These are phyloP conservation scores for Erpornis zantholeuca DNA, from an alignment of 2,113 vertebrate genomes.

Conservation along the genomic window DNA sequence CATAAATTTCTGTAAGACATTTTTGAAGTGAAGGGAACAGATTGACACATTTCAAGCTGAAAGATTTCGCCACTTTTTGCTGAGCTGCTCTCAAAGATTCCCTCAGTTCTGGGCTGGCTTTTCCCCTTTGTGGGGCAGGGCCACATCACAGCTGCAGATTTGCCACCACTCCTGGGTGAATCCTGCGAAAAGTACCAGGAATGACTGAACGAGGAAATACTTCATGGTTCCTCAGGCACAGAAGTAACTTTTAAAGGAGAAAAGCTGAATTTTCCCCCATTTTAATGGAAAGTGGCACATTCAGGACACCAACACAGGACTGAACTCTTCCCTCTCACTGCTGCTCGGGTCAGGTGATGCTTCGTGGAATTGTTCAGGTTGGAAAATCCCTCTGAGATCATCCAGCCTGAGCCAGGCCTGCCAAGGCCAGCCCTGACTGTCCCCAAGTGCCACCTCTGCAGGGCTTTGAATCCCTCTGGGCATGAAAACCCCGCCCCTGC, in stretches of 20 bases:
- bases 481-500: neutral
- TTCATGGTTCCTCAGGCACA: neutral
- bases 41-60: neutral
- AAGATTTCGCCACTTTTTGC: neutral
- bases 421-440: neutral
- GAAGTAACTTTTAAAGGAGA: neutral
- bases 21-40: neutral
- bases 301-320: too few species aligned
- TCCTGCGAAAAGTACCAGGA: neutral
- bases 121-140: neutral
- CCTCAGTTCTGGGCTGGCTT: neutral
- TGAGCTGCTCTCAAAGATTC: neutral
- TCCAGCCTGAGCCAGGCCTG: neutral
- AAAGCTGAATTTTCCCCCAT: neutral
- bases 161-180: neutral
- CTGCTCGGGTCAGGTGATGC: neutral
- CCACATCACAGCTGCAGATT: neutral
- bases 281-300: neutral
- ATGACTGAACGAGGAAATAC: neutral
- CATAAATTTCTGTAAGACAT: neutral
- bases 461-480: neutral
- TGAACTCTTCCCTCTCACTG: neutral
- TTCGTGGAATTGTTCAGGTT: neutral
- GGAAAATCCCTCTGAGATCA: neutral
- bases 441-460: neutral